Percentiles rank a stretch among this genome's conserved stretches.
Evolutionary conservation across 2,797 vertebrate genomes (phyloP).

Genomic region (Dallia pectoralis): DNA sequence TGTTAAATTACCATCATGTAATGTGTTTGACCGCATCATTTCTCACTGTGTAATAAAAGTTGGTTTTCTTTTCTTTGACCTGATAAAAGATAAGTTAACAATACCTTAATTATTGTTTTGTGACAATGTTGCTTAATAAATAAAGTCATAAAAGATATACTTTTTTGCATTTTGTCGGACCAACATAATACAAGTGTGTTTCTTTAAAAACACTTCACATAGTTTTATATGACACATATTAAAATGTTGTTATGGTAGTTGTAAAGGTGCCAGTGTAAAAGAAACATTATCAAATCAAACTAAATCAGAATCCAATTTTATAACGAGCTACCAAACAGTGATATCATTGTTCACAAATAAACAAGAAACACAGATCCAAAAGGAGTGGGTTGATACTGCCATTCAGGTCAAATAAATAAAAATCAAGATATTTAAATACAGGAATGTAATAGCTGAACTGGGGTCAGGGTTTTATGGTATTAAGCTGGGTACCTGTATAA

Average conservation of each 20-base stretch:
- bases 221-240: constrained; percentile 43
- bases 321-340: constrained; percentile 60
- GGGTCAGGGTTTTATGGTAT: too few species aligned
- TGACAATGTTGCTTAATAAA: background rate
- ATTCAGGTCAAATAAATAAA: constrained; percentile 4
- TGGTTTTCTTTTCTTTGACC: background rate
- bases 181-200: background rate
- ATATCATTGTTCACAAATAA: constrained; percentile 53
- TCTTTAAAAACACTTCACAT: constrained; percentile 27
- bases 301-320: constrained; percentile 63
- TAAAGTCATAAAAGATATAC: background rate
- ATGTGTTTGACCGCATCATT: background rate
- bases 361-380: constrained; percentile 39
- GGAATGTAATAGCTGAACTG: constrained; percentile 5
- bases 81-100: background rate
- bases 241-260: constrained; percentile 46
- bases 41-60: background rate
- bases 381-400: constrained; percentile 37
- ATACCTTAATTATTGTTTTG: background rate
- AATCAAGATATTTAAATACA: constrained; percentile 23
- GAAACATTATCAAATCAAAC: constrained; percentile 51
- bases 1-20: too few species aligned
- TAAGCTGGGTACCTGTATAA: too few species aligned
- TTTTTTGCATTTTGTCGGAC: background rate
- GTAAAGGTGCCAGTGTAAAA: constrained; percentile 51